phyloP scores from a whole-genome alignment of 2,113 vertebrate species.

The Bettongia penicillata region DNA sequence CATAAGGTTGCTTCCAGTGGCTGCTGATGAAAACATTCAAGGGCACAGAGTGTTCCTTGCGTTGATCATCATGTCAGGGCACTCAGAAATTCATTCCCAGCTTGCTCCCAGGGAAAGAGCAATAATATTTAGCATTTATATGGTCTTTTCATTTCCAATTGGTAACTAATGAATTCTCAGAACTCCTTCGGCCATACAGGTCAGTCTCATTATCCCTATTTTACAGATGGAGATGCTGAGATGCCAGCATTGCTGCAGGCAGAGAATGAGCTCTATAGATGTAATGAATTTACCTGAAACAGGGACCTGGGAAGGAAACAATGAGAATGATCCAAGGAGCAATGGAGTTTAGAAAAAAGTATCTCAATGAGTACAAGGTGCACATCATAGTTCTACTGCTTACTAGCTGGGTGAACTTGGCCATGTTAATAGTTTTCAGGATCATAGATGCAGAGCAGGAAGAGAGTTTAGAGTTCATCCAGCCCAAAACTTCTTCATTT shows the following conservation, averaged over 20 bases:
- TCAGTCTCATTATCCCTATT: neutral
- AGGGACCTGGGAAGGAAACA: neutral
- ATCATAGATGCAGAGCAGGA: neutral
- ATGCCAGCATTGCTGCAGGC: neutral
- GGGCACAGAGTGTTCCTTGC: neutral
- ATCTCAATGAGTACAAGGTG: neutral
- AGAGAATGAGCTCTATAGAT: neutral
- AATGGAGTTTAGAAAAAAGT: neutral
- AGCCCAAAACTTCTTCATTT: neutral
- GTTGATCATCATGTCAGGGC: neutral
- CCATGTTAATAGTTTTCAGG: neutral
- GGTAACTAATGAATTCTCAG: conserved; percentile 3
- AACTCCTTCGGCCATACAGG: neutral
- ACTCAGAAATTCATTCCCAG: neutral
- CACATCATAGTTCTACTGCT: neutral
- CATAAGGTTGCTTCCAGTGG: neutral
- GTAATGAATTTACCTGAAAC: neutral
- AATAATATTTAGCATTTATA: conserved; percentile 2
- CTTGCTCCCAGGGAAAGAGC: neutral
- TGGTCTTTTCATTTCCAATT: neutral
- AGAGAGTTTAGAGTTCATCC: neutral
- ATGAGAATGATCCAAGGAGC: neutral
- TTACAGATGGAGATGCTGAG: neutral
- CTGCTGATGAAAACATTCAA: neutral
- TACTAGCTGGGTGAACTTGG: neutral